Base-by-base conservation (phyloP, 2,888 invertebrate species). In the Netelia melanura region DNA sequence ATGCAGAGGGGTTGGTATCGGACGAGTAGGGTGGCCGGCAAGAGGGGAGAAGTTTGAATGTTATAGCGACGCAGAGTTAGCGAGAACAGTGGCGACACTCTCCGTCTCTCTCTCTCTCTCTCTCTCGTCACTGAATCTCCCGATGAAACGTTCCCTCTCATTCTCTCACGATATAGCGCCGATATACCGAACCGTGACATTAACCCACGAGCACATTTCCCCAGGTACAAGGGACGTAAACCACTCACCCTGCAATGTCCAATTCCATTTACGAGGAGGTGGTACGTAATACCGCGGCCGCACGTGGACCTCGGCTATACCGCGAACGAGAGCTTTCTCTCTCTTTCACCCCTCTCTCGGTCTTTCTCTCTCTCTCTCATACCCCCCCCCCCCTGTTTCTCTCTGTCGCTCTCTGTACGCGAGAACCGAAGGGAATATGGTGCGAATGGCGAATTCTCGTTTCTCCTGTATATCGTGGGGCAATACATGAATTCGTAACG, bases 141-240 rank as follows among this genome's bases (percentile, higher is more conserved):
- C 43, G 48, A 43, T 44, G 25, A n/a, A n/a, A 23, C n/a, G 30
- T 44, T 25, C 65, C 23, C 30, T 65, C 75, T 43, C 38, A 14
- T 52, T 58, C 58, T 38, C 21, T 64, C 10, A 30, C 17, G 56
- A 58, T 65, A 54, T 62, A 81, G 56, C 81, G 68, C 65, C 88
- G 88, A 90, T 90, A 30, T 30, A 87, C 84, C 87, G 89, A 89
- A 91, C 89, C 90, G 91, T 91, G 90, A 91, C 91, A 91, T 91
- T 91, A 91, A 90, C 88, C 89, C 81, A 72, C 86, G 87, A 89
- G 87, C 90, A 88, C 91, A 90, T 91, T 91, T 90, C 91, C 90
- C 83, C 83, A 89, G 90, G 91, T 88, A 87, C 87, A 87, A 71
- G 86, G 83, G 78, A 88, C 86, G 88, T 88, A 88, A 88, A 89